Base-by-base conservation (phyloP, 2,888 invertebrate species). In the Epistrophella euchroma region DNA sequence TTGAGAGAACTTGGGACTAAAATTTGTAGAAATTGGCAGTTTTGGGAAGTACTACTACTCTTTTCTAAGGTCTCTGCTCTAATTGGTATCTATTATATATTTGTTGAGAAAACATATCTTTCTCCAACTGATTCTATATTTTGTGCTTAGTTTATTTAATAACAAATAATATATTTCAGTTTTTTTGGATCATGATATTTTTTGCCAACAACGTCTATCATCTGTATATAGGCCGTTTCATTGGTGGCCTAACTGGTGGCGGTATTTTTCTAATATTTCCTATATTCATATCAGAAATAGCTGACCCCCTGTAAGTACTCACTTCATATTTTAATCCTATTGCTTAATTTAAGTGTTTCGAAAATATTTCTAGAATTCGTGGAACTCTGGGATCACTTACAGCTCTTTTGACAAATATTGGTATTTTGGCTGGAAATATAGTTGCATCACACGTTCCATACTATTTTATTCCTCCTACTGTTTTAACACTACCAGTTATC, bases 261-360 rank as follows among this genome's bases (percentile, higher is more conserved):
- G 92, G 91, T 22, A 68, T 90, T 45, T 91, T 89, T 43, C 85
- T 91, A 6, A 89, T 90, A 0, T 71, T 92, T 40, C 92, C 92
- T 19, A 89, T 92, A n/a, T 92, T 90, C 58, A 89, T 92, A n/a
- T 89, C 91, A 0, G 92, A 92, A 89, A 92, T 92, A 25, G 89
- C 92, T 0, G 91, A 92, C 78, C 89, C 89, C 40, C 89, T 88
- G 92, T 92, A 83, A 90, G 90, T 88, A 17, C 1, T 35, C 0
- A 13, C 13, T 37, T 19, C 35, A n/a, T n/a, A n/a, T 5, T 6
- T 32, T 13, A 11, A 13, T 17, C 6, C 2, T 28, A 55, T 35
- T 35, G 4, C 3, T 58, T 13, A 37, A 4, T 4, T 13, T 13
- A 2, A 37, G 13, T 13, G 1, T 11, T 37, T 13, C 37, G 13